Percentiles rank a stretch among this genome's conserved stretches.
These are phyloP conservation scores for Synergus umbraculus DNA, from an alignment of 2,888 invertebrate species.

Conservation along the genomic window DNA sequence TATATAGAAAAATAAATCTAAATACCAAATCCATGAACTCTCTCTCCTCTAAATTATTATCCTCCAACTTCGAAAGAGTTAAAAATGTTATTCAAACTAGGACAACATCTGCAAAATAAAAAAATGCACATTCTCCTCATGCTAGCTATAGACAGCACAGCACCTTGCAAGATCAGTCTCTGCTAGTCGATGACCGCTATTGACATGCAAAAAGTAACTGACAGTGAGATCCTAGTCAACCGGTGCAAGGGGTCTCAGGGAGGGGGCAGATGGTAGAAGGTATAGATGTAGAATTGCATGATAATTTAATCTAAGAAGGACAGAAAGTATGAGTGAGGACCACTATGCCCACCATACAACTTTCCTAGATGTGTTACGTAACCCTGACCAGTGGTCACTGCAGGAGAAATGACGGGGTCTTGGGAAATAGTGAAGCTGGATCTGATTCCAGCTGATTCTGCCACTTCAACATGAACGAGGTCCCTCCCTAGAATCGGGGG, in stretches of 20 bases:
- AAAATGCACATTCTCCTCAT: not conserved
- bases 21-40: not conserved
- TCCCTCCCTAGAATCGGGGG: constrained; percentile 42
- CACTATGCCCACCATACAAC: constrained; percentile 59
- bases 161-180: not conserved
- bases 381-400: constrained; percentile 58
- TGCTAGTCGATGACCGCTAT: constrained; percentile 5
- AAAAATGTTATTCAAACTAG: not conserved
- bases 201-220: not conserved
- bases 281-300: not conserved
- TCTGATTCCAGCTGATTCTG: constrained; percentile 43
- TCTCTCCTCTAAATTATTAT: not conserved
- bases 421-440: constrained; percentile 45
- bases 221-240: not conserved
- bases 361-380: constrained; percentile 66
- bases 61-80: not conserved
- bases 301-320: constrained; percentile 30
- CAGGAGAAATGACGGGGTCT: constrained; percentile 52
- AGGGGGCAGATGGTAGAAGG: constrained; percentile 34
- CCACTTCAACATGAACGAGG: constrained; percentile 19
- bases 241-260: not conserved
- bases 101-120: not conserved
- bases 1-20: not conserved
- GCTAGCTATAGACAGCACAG: not conserved
- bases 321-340: constrained; percentile 39